A percentile compares a stretch with the other conserved stretches of the same genome.
phyloP scores from a whole-genome alignment of 2,113 vertebrate species.

The Dendrocopos noguchii region DNA sequence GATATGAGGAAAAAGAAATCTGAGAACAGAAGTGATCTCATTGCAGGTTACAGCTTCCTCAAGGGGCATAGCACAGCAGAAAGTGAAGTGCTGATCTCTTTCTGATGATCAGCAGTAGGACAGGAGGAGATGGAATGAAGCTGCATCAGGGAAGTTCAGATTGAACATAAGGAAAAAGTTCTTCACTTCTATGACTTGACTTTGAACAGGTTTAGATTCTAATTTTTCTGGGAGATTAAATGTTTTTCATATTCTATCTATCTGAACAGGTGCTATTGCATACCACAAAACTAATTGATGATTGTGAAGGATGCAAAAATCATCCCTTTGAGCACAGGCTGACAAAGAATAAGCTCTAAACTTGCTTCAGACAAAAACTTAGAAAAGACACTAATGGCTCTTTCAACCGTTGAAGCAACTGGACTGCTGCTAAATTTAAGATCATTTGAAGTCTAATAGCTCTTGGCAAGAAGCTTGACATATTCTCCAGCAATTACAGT shows the following conservation, averaged over 20 bases:
- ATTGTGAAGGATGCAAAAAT: background rate
- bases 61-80: accelerated
- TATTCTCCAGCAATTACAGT: conserved; percentile 54
- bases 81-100: background rate
- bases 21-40: background rate
- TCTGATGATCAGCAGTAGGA: background rate
- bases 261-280: background rate
- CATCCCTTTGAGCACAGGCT: background rate
- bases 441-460: conserved; percentile 35
- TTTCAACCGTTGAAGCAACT: conserved; percentile 8
- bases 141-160: background rate
- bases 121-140: background rate
- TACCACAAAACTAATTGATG: background rate
- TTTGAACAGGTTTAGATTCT: background rate
- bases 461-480: conserved; percentile 56
- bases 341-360: background rate
- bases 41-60: accelerated
- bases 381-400: background rate
- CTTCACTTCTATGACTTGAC: background rate
- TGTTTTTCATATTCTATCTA: background rate
- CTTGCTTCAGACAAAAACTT: background rate
- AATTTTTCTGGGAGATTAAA: background rate
- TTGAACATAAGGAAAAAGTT: background rate
- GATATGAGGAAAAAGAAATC: background rate
- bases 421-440: conserved; percentile 41